These are phyloP conservation scores for Spermophilus dauricus DNA, from an alignment of 2,113 vertebrate genomes.

Conservation along the genomic window DNA sequence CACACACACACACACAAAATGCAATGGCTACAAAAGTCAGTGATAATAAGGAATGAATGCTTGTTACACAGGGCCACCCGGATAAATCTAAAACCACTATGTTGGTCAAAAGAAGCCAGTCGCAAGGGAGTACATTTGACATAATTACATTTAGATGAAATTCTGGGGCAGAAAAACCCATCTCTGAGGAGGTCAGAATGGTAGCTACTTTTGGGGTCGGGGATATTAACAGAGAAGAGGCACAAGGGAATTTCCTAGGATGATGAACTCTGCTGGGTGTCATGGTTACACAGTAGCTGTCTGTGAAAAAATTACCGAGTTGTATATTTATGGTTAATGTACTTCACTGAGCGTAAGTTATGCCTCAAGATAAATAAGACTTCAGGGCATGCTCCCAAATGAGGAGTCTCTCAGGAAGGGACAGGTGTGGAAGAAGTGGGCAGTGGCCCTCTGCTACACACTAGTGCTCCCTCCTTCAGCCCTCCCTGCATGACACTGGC, in stretches of 20 bases:
- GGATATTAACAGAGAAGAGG: neutral
- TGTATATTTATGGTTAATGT: neutral
- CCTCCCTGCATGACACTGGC: neutral
- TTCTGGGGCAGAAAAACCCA: neutral
- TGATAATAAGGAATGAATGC: neutral
- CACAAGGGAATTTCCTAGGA: neutral
- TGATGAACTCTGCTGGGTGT: neutral
- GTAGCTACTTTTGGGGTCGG: neutral
- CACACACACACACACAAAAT: no score
- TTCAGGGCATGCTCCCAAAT: neutral
- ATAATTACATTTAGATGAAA: neutral
- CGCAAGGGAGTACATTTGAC: neutral
- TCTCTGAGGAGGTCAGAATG: neutral
- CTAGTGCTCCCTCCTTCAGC: neutral
- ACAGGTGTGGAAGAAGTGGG: neutral
- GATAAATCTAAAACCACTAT: neutral
- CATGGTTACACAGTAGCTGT: neutral
- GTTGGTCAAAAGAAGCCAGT: conserved; percentile 19
- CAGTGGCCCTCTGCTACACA: neutral
- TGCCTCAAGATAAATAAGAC: neutral
- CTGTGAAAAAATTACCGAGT: neutral
- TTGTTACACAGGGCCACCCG: neutral
- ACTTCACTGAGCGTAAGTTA: neutral
- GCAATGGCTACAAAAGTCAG: neutral
- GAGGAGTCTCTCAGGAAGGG: neutral